These are phyloP conservation scores for Psilanteris sp. DNA, from an alignment of 1,140 invertebrate species.

Conservation along the genomic window DNA sequence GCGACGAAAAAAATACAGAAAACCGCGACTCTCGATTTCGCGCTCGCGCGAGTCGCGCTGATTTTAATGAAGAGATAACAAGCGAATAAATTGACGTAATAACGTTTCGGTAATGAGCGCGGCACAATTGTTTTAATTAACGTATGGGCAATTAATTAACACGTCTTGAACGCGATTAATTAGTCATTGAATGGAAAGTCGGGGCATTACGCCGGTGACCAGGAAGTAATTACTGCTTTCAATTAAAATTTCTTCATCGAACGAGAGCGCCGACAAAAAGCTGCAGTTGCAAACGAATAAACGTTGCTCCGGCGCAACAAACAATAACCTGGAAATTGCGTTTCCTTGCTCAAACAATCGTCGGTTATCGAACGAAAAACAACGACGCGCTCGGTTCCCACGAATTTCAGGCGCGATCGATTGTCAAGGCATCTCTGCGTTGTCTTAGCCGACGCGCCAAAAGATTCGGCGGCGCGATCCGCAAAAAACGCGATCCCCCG, in stretches of 20 bases:
- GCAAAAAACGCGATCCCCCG: no score
- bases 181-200: conserved; percentile 27
- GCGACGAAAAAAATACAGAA: no score
- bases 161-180: conserved; percentile 30
- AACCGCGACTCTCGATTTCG: no score
- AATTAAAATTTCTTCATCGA: conserved; percentile 53
- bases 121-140: conserved; percentile 32
- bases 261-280: conserved; percentile 22
- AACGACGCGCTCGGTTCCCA: background rate
- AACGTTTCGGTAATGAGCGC: conserved; percentile 6
- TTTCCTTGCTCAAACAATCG: conserved; percentile 12
- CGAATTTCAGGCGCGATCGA: no score
- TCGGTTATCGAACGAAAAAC: conserved; percentile 5
- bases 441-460: no score
- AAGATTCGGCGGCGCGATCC: no score
- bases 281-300: conserved; percentile 18
- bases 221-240: conserved; percentile 47
- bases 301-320: conserved; percentile 19
- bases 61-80: conserved; percentile 5
- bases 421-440: no score
- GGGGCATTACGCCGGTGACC: no score
- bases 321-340: conserved; percentile 27
- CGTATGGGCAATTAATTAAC: conserved; percentile 37
- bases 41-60: no score
- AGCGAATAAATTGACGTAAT: conserved; percentile 19